Percentiles rank a stretch among this genome's conserved stretches.
These are phyloP conservation scores for Anas georgica DNA, from an alignment of 2,797 vertebrate species.

Conservation along the genomic window DNA sequence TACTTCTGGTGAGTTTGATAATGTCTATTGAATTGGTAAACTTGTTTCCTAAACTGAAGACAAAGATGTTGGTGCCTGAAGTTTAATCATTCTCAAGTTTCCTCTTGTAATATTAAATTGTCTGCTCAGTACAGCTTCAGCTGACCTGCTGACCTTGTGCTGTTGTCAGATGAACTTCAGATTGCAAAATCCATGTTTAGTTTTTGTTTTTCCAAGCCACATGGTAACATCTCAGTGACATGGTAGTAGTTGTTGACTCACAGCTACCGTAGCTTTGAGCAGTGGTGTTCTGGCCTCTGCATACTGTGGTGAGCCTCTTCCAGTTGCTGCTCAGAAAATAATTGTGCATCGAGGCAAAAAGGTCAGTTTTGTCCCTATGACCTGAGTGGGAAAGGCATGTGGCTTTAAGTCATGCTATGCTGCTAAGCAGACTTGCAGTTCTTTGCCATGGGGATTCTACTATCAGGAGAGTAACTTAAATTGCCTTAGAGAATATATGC, in stretches of 20 bases:
- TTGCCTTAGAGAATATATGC: background rate
- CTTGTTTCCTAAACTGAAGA: conserved; percentile 75
- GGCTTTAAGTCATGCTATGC: background rate
- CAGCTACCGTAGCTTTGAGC: background rate
- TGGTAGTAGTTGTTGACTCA: background rate
- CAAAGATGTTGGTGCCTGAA: conserved; percentile 81
- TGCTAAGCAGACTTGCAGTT: background rate
- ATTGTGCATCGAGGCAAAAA: conserved; percentile 19
- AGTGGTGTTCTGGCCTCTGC: background rate
- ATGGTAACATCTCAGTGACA: background rate
- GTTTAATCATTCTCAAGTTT: conserved; percentile 76
- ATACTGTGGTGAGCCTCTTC: background rate
- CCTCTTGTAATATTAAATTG: conserved; percentile 68
- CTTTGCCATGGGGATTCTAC: background rate
- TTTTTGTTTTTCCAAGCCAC: conserved; percentile 9
- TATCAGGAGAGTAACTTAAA: background rate
- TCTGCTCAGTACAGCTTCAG: background rate
- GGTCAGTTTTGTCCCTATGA: conserved; percentile 23
- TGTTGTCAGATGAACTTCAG: conserved; percentile 22
- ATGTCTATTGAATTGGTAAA: conserved; percentile 68
- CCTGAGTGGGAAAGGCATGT: background rate
- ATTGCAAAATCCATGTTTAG: background rate
- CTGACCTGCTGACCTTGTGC: background rate
- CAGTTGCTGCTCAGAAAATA: conserved; percentile 21
- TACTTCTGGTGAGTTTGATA: conserved; percentile 41